phyloP scores from a whole-genome alignment of 2,797 vertebrate genomes.

The Characodon lateralis region DNA sequence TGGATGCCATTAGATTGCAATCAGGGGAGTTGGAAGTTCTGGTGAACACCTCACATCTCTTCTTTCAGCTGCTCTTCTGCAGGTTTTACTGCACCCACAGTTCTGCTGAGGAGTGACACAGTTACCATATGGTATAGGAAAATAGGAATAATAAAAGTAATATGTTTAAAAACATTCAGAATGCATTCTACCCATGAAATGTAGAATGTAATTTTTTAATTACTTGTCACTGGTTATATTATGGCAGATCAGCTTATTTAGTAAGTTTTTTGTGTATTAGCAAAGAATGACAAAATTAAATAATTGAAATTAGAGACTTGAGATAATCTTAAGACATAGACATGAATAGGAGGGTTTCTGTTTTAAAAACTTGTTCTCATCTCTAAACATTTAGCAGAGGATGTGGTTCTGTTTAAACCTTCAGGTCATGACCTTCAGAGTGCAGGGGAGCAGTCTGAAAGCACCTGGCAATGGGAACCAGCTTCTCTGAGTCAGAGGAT shows the following conservation, averaged over 20 bases:
- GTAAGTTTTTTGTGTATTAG: not conserved
- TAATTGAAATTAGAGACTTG: not conserved
- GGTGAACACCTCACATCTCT: not conserved
- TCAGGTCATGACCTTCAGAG: not conserved
- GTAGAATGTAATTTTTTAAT: not conserved
- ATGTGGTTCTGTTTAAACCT: not conserved
- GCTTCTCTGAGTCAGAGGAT: not conserved
- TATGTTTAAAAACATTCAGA: not conserved
- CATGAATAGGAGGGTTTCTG: not conserved
- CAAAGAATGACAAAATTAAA: not conserved
- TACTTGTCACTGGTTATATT: not conserved
- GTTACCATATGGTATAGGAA: not conserved
- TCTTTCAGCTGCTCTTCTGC: not conserved
- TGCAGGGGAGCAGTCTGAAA: not conserved
- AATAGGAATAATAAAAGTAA: not conserved
- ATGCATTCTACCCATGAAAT: not conserved
- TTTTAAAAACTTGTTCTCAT: not conserved
- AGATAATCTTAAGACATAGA: not conserved
- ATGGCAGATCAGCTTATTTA: not conserved
- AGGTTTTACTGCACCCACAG: not conserved
- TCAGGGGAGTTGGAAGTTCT: not conserved
- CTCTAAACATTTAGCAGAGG: not conserved
- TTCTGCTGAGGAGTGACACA: no score
- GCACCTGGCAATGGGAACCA: not conserved
- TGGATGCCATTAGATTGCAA: constrained; percentile 1